Evolutionary conservation across 2,888 invertebrate species (phyloP).

Genomic region (Marasmarcha lunaedactyla): DNA sequence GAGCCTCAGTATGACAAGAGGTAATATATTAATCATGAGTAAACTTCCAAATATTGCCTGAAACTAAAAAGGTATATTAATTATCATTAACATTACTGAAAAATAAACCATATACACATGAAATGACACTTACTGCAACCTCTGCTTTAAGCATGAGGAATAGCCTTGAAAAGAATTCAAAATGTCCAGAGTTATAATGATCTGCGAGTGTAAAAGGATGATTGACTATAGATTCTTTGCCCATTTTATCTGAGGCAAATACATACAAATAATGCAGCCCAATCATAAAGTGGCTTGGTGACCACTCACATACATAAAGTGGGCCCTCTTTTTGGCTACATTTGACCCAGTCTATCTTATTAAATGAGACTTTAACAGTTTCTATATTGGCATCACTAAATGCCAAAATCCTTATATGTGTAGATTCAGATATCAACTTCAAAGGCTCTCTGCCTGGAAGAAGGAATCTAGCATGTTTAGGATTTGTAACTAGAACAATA

Average conservation of each 20-base stretch:
- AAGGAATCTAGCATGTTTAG: slow-evolving; percentile 83
- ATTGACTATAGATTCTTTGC: slow-evolving; percentile 62
- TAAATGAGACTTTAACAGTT: slow-evolving; percentile 75
- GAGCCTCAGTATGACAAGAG: slow-evolving; percentile 73
- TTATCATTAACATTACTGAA: too few species aligned
- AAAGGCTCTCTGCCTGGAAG: slow-evolving; percentile 82
- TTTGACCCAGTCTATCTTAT: slow-evolving; percentile 73
- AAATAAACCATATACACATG: too few species aligned
- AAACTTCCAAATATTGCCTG: slow-evolving; percentile 75
- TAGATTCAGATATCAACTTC: slow-evolving; percentile 74
- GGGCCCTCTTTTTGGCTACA: slow-evolving; percentile 75
- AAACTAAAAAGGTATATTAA: slow-evolving; percentile 60
- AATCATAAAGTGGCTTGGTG: slow-evolving; percentile 71
- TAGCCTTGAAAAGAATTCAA: slow-evolving; percentile 76
- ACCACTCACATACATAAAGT: slow-evolving; percentile 80
- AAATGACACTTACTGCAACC: slow-evolving; percentile 78
- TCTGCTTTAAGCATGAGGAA: slow-evolving; percentile 83
- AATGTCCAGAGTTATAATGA: slow-evolving; percentile 24
- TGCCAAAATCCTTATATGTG: slow-evolving; percentile 84
- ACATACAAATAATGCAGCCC: slow-evolving; percentile 79
- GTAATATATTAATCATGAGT: slow-evolving; percentile 72
- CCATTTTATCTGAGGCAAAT: slow-evolving; percentile 67
- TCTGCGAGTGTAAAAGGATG: slow-evolving; percentile 78
- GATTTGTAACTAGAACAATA: slow-evolving; percentile 86
- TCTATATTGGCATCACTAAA: slow-evolving; percentile 78